Percentiles rank a stretch among this genome's conserved stretches.
Conservation (phyloP, 2,113 vertebrate species). For the Phaetusa simplex region DNA sequence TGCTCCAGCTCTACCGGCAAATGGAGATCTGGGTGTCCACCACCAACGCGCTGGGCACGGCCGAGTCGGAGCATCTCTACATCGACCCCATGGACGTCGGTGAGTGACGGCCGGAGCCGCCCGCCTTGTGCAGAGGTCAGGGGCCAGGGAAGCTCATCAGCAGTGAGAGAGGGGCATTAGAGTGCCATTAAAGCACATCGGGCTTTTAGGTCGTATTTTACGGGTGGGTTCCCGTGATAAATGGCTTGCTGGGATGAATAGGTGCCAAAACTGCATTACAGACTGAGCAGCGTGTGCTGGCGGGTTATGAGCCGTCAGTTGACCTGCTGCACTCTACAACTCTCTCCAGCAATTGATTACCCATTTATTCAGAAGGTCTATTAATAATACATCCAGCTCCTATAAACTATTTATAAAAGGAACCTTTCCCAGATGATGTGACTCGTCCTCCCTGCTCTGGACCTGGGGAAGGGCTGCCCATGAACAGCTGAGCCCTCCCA, state of each 20-base stretch:
- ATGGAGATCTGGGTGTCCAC: conserved; percentile 83
- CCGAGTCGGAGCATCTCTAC: conserved; percentile 65
- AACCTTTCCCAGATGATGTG: neutral
- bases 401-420: conserved; percentile 40
- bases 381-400: conserved; percentile 40
- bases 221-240: neutral
- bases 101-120: neutral
- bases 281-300: neutral
- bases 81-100: conserved; percentile 82
- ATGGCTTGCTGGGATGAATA: neutral
- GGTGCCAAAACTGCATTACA: neutral
- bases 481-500: neutral
- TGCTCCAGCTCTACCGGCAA: conserved; percentile 70
- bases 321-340: conserved; percentile 46
- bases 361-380: conserved; percentile 40
- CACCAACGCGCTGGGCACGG: conserved; percentile 80
- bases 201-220: neutral
- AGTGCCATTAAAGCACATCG: accelerated
- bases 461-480: neutral
- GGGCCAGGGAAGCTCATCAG: neutral
- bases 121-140: accelerated
- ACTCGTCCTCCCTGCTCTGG: neutral
- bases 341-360: conserved; percentile 48
- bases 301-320: neutral
- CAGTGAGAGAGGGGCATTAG: neutral